phyloP scores from a whole-genome alignment of 2,113 vertebrate genomes.

The Talpa occidentalis region DNA sequence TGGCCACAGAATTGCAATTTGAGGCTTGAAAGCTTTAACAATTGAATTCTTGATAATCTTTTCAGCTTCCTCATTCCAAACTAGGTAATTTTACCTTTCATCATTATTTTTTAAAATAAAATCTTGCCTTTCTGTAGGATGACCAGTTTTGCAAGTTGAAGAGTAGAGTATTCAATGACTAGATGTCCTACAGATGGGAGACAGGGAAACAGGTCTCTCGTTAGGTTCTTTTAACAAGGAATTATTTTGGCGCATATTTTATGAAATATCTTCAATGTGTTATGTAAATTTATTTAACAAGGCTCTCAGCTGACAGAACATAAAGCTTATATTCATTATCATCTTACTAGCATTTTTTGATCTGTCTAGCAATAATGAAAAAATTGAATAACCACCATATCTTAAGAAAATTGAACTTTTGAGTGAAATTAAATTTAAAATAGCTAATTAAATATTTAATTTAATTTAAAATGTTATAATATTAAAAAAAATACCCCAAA shows the following conservation, averaged over 20 bases:
- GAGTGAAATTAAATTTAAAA: neutral
- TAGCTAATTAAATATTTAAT: neutral
- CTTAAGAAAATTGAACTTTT: constrained; percentile 29
- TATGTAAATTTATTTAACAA: neutral
- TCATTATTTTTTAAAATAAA: neutral
- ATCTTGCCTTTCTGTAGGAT: neutral
- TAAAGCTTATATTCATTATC: neutral
- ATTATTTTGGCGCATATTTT: neutral
- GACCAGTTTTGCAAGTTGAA: constrained; percentile 28
- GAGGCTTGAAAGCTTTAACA: neutral
- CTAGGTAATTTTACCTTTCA: neutral
- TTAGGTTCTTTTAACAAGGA: neutral
- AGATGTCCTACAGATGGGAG: neutral
- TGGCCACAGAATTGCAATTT: neutral
- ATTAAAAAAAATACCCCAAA: neutral
- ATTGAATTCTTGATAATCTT: neutral
- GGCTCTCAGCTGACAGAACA: neutral
- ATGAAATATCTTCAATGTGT: neutral
- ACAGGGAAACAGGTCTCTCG: neutral
- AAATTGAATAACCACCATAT: neutral
- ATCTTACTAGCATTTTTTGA: neutral
- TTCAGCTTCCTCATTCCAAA: neutral
- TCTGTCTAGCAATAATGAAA: neutral
- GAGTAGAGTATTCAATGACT: neutral
- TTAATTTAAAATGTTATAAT: neutral